Conservation (phyloP, 1,140 invertebrate species). For the Drosophila watanabei region DNA sequence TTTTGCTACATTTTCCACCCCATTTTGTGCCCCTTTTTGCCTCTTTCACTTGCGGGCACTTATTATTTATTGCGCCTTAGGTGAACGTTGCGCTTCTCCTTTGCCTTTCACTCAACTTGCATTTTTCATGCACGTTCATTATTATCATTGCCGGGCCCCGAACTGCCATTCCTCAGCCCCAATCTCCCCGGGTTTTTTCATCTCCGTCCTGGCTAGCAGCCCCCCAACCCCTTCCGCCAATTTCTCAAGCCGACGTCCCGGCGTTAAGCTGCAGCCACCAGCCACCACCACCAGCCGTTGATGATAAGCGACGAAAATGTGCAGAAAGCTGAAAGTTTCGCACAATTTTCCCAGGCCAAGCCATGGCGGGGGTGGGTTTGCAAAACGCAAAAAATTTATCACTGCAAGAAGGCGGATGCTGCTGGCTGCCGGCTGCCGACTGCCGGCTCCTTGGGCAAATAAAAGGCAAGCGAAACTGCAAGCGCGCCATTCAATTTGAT, state of each 20-base stretch:
- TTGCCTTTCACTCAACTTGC: constrained; percentile 74
- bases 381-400: constrained; percentile 75
- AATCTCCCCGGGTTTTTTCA: constrained; percentile 11
- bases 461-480: constrained; percentile 74
- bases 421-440: constrained; percentile 14
- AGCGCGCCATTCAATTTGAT: constrained; percentile 81
- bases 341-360: constrained; percentile 78
- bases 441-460: constrained; percentile 62
- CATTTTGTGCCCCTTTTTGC: neutral
- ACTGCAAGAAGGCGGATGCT: constrained; percentile 55
- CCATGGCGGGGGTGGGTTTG: neutral
- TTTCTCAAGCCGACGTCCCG: constrained; percentile 19
- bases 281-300: constrained; percentile 69
- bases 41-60: constrained; percentile 48
- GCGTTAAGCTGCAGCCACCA: constrained; percentile 61
- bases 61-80: constrained; percentile 83
- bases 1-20: neutral
- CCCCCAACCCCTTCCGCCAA: constrained; percentile 1
- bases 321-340: constrained; percentile 82
- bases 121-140: constrained; percentile 84
- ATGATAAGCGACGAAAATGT: constrained; percentile 83
- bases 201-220: constrained; percentile 12
- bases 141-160: constrained; percentile 67
- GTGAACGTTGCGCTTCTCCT: constrained; percentile 53
- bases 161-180: constrained; percentile 25